phyloP scores from a whole-genome alignment of 2,888 invertebrate genomes.

The Shargacucullia verbasci region DNA sequence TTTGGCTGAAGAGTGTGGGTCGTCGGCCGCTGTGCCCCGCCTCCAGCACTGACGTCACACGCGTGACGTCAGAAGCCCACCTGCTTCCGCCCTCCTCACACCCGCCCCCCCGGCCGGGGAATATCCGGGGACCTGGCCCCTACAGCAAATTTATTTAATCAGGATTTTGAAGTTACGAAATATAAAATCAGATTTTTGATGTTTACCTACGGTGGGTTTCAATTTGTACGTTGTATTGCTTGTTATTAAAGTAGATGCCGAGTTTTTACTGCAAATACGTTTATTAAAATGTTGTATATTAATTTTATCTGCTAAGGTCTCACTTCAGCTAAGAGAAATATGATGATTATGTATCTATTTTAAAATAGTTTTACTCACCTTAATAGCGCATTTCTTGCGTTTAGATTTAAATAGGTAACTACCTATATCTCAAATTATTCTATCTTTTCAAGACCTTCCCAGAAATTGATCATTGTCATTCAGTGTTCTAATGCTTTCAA shows the following conservation, averaged over 20 bases:
- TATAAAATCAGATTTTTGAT: conserved; percentile 48
- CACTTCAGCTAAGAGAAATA: too few species aligned
- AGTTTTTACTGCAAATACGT: conserved; percentile 14
- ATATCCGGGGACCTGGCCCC: conserved; percentile 66
- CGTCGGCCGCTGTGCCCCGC: conserved; percentile 77
- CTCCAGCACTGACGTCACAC: conserved; percentile 80
- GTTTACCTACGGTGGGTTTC: conserved; percentile 26
- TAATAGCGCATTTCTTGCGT: too few species aligned
- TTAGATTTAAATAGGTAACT: neutral
- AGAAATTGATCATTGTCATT: conserved; percentile 21
- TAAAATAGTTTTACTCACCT: too few species aligned
- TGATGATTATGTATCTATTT: too few species aligned
- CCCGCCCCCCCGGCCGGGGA: conserved; percentile 56
- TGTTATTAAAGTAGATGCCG: conserved; percentile 23
- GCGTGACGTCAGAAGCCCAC: conserved; percentile 80
- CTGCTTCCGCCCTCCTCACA: conserved; percentile 67
- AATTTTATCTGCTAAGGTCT: neutral
- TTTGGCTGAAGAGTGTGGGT: conserved; percentile 65
- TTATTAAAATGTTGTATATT: neutral
- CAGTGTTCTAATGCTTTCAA: conserved; percentile 1
- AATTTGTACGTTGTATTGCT: conserved; percentile 27
- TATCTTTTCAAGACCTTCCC: conserved; percentile 4
- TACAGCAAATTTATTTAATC: conserved; percentile 67
- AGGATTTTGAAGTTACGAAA: conserved; percentile 54
- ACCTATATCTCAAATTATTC: neutral